phyloP scores from a whole-genome alignment of 2,797 vertebrate species.

The Phrynocephalus guinanensis region DNA sequence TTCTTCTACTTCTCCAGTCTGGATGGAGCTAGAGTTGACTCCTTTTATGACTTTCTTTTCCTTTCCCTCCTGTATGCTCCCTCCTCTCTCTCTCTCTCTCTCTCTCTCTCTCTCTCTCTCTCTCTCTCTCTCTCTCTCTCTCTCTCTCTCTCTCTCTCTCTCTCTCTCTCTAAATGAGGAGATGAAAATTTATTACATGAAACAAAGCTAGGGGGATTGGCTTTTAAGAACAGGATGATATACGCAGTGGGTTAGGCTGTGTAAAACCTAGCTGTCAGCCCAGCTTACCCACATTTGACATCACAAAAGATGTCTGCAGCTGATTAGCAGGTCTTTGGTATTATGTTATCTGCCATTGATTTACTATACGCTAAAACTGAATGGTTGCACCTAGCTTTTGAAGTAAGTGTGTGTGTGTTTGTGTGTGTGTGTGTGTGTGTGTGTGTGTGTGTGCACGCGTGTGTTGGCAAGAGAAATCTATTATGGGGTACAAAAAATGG shows the following conservation, averaged over 20 bases:
- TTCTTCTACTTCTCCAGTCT: conserved; percentile 52
- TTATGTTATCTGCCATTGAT: conserved; percentile 26
- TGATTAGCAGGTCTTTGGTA: conserved; percentile 16
- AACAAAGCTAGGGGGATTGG: conserved; percentile 4
- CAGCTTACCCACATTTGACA: conserved; percentile 27
- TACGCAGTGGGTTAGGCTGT: not conserved
- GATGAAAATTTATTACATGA: conserved; percentile 20
- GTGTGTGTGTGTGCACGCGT: not conserved
- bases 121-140: not conserved
- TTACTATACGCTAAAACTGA: conserved; percentile 19
- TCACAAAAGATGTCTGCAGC: conserved; percentile 32
- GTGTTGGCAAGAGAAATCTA: not conserved
- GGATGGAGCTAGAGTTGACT: conserved; percentile 4
- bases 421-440: not conserved
- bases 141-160: not conserved
- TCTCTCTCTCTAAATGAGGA: not conserved
- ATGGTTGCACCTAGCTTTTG: conserved; percentile 1
- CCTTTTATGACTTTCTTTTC: conserved; percentile 20
- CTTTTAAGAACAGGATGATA: conserved; percentile 31
- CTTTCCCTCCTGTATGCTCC: too few species aligned
- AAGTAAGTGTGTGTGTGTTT: not conserved
- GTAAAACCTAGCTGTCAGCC: not conserved
- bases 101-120: not conserved
- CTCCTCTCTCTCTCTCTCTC: not conserved
- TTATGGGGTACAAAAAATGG: not conserved